Conservation (phyloP, 2,888 invertebrate species). For the Lepidochrysops patricia region DNA sequence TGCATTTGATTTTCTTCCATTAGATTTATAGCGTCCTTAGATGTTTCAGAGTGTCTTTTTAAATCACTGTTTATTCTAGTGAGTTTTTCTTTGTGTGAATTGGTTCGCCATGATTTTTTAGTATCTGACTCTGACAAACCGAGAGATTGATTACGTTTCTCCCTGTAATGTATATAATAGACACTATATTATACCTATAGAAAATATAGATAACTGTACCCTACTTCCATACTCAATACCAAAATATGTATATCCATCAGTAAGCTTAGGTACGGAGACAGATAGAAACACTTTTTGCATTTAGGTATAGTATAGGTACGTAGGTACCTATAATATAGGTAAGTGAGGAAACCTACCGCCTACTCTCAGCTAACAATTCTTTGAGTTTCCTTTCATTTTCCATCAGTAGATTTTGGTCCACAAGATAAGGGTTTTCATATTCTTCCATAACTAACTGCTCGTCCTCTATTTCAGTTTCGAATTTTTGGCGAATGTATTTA, state of each 20-base stretch:
- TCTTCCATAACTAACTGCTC: constrained; percentile 31
- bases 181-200: neutral
- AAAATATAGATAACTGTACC: too few relatives aligned
- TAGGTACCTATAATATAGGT: too few relatives aligned
- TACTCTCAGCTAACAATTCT: constrained; percentile 37
- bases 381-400: constrained; percentile 49
- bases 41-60: constrained; percentile 47
- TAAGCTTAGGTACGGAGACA: too few relatives aligned
- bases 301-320: too few relatives aligned
- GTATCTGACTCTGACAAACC: constrained; percentile 35
- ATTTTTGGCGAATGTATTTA: constrained; percentile 46
- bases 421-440: constrained; percentile 51
- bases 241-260: too few relatives aligned
- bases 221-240: too few relatives aligned
- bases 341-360: too few relatives aligned
- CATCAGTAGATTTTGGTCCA: constrained; percentile 40
- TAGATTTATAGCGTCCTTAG: constrained; percentile 37
- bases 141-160: constrained; percentile 29
- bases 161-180: constrained; percentile 29
- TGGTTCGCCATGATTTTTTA: constrained; percentile 57
- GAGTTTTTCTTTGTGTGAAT: constrained; percentile 52
- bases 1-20: constrained; percentile 44
- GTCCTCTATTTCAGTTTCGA: constrained; percentile 36
- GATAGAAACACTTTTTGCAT: too few relatives aligned
- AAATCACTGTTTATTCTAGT: constrained; percentile 51